Conservation (phyloP, 2,888 invertebrate genomes). For the Callyntrura guangdongensis region DNA sequence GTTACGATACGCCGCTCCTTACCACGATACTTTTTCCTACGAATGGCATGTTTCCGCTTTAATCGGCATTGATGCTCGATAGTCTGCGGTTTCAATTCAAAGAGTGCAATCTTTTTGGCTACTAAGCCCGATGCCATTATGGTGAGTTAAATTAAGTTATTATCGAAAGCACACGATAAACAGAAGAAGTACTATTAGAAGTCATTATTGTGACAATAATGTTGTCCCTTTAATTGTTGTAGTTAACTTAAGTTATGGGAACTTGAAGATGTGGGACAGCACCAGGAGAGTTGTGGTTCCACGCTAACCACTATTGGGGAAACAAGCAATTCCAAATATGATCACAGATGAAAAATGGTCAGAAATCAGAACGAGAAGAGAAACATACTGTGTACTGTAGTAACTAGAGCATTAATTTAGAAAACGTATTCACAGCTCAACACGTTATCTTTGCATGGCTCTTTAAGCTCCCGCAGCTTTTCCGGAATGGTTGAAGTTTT, state of each 20-base stretch:
- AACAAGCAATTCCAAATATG: slow-evolving; percentile 22
- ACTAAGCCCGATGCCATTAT: slow-evolving; percentile 80
- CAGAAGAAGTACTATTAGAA: neutral
- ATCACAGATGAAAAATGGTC: neutral
- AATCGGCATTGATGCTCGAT: slow-evolving; percentile 78
- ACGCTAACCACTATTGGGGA: slow-evolving; percentile 21
- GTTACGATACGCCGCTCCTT: slow-evolving; percentile 76
- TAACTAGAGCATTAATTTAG: no score
- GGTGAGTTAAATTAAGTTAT: slow-evolving; percentile 8
- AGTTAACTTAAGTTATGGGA: neutral
- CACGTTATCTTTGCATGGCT: no score
- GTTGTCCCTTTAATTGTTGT: neutral
- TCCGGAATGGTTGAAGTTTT: neutral
- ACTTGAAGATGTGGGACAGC: neutral
- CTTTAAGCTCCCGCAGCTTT: neutral
- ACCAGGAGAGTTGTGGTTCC: slow-evolving; percentile 30
- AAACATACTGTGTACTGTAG: neutral
- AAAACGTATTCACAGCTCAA: no score
- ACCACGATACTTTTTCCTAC: slow-evolving; percentile 76
- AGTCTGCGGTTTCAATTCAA: slow-evolving; percentile 76
- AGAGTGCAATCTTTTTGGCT: slow-evolving; percentile 83
- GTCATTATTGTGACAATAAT: no score
- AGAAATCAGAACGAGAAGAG: neutral
- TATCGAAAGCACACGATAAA: neutral
- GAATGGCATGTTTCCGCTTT: slow-evolving; percentile 82